Evolutionary conservation across 2,797 vertebrate species (phyloP).

Genomic region (Eutrigla gurnardus): DNA sequence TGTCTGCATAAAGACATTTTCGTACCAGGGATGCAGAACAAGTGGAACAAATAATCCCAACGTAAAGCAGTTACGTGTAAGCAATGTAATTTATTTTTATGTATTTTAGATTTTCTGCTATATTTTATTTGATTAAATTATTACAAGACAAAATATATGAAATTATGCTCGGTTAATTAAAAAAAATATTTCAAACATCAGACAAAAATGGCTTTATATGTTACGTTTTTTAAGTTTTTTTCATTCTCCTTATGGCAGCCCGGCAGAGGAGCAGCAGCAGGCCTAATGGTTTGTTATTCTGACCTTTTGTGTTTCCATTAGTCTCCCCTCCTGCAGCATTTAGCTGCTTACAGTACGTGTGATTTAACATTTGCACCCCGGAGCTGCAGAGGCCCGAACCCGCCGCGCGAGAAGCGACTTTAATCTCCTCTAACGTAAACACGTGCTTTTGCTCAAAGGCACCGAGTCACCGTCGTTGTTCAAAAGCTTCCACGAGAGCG

Average conservation of each 20-base stretch:
- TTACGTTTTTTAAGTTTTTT: conserved; percentile 1
- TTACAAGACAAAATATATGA: too few relatives aligned
- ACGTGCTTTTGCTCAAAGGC: conserved; percentile 82
- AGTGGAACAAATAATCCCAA: not conserved
- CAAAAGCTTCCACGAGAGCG: conserved; percentile 79
- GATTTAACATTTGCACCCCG: conserved; percentile 88
- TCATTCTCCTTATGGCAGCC: conserved; percentile 82
- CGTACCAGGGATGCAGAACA: not conserved
- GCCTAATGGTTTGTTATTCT: conserved; percentile 94
- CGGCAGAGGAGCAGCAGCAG: conserved; percentile 87
- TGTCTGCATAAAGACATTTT: not conserved
- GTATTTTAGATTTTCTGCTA: too few relatives aligned
- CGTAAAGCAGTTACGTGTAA: too few relatives aligned
- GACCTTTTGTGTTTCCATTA: conserved; percentile 96
- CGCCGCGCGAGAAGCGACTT: conserved; percentile 85
- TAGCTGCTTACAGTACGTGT: conserved; percentile 79
- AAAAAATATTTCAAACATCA: not conserved
- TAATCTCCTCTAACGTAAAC: conserved; percentile 87
- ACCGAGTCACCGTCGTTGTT: conserved; percentile 71
- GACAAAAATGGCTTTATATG: conserved; percentile 3
- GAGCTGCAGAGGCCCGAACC: conserved; percentile 81
- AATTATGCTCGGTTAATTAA: not conserved
- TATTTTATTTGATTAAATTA: too few relatives aligned
- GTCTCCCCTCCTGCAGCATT: conserved; percentile 81
- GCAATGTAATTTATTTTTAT: too few relatives aligned